Evolutionary conservation across 1,140 invertebrate genomes (phyloP).

Genomic region (Calycopis cecrops): DNA sequence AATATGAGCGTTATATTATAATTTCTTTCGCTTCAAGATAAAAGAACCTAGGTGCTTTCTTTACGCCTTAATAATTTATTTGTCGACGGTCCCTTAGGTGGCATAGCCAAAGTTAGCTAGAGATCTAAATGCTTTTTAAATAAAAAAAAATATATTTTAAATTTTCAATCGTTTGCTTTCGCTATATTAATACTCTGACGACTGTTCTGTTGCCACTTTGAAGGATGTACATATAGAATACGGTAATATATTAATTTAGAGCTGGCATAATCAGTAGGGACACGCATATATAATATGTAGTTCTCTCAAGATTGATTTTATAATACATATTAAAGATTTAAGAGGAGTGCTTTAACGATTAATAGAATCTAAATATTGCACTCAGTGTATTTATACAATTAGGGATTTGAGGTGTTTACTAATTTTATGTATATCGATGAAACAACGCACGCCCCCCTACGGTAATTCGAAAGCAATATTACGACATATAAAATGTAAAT

Average conservation of each 20-base stretch:
- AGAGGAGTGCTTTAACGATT: conserved; percentile 66
- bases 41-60: conserved; percentile 60
- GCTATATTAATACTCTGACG: conserved; percentile 8
- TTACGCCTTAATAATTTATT: conserved; percentile 58
- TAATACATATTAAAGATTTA: conserved; percentile 64
- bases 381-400: conserved; percentile 59
- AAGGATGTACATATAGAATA: conserved; percentile 16
- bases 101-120: conserved; percentile 68
- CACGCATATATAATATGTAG: conserved; percentile 58
- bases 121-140: conserved; percentile 36
- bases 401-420: conserved; percentile 67
- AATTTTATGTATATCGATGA: conserved; percentile 61
- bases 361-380: conserved; percentile 61
- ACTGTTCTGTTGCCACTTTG: conserved; percentile 15
- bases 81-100: conserved; percentile 49
- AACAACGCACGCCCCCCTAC: conserved; percentile 68
- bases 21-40: conserved; percentile 43
- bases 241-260: conserved; percentile 55
- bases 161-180: conserved; percentile 19
- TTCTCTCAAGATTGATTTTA: conserved; percentile 47
- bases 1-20: conserved; percentile 35
- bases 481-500: conserved; percentile 74
- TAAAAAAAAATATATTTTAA: conserved; percentile 23
- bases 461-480: conserved; percentile 72
- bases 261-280: conserved; percentile 54